Evolutionary conservation across 1,140 invertebrate species (phyloP).

Genomic region (Lanistes nyassanus): DNA sequence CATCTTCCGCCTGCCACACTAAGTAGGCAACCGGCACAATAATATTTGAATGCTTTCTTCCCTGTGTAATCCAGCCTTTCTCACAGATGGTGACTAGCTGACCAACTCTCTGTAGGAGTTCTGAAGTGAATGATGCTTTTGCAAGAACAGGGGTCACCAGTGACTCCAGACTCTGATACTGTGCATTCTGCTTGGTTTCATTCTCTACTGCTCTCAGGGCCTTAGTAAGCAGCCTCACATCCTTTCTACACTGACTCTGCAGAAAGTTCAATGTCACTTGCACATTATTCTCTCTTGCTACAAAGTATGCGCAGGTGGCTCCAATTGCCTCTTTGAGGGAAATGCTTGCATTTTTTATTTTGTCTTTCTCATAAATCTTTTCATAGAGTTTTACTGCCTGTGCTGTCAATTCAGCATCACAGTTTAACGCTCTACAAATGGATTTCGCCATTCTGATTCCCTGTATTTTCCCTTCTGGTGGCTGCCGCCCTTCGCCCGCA

Average conservation of each 20-base stretch:
- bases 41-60: conserved; percentile 3
- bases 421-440: not conserved
- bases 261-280: conserved; percentile 9
- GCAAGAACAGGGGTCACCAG: conserved; percentile 1
- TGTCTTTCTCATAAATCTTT: not conserved
- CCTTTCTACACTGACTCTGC: not conserved
- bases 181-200: not conserved
- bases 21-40: conserved; percentile 4
- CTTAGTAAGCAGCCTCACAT: not conserved
- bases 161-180: not conserved
- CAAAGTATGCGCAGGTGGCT: conserved; percentile 10
- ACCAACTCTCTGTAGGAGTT: not conserved
- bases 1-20: conserved; percentile 1
- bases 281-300: conserved; percentile 15
- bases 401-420: not conserved
- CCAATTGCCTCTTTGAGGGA: conserved; percentile 2
- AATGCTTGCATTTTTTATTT: not conserved
- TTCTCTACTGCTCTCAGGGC: not conserved
- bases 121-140: not conserved
- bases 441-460: not conserved
- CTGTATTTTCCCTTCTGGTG: not conserved
- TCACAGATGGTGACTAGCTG: conserved; percentile 10
- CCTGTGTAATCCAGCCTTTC: conserved; percentile 12
- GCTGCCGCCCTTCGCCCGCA: not conserved
- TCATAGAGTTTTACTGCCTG: conserved; percentile 11